Percentiles rank a stretch among this genome's conserved stretches.
phyloP scores from a whole-genome alignment of 2,797 vertebrate species.

The Sebastes taczanowskii region DNA sequence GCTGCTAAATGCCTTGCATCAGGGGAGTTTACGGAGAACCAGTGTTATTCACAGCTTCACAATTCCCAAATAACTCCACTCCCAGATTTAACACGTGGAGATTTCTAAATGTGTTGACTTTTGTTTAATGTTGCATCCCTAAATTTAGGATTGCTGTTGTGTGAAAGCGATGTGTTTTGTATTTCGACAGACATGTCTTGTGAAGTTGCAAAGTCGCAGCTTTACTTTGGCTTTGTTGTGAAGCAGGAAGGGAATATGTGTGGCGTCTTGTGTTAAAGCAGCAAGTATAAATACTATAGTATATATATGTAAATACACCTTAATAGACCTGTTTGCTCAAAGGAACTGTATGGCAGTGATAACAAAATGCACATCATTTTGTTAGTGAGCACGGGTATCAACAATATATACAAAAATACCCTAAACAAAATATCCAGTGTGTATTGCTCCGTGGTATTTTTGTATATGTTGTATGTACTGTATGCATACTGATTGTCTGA shows the following conservation, averaged over 20 bases:
- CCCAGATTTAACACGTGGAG: background rate
- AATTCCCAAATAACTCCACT: background rate
- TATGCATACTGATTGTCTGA: no score
- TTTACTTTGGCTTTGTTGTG: background rate
- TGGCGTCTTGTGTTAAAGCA: background rate
- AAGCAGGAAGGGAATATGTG: background rate
- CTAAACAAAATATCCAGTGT: background rate
- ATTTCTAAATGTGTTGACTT: background rate
- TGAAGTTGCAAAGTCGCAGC: background rate
- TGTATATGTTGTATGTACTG: background rate
- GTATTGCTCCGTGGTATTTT: background rate
- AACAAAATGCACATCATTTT: background rate
- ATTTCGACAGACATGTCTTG: background rate
- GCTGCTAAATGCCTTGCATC: slow-evolving; percentile 1
- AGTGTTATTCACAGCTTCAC: slow-evolving; percentile 1
- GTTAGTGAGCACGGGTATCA: background rate
- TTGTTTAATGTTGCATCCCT: background rate
- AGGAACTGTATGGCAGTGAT: background rate
- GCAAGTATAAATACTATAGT: background rate
- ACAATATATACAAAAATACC: background rate
- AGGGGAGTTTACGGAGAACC: background rate
- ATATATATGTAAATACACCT: background rate
- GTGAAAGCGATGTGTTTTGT: background rate
- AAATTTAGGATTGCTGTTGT: background rate
- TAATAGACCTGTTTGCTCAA: background rate